These are phyloP conservation scores for Parascotia fuliginaria DNA, from an alignment of 2,888 invertebrate species.

Conservation along the genomic window DNA sequence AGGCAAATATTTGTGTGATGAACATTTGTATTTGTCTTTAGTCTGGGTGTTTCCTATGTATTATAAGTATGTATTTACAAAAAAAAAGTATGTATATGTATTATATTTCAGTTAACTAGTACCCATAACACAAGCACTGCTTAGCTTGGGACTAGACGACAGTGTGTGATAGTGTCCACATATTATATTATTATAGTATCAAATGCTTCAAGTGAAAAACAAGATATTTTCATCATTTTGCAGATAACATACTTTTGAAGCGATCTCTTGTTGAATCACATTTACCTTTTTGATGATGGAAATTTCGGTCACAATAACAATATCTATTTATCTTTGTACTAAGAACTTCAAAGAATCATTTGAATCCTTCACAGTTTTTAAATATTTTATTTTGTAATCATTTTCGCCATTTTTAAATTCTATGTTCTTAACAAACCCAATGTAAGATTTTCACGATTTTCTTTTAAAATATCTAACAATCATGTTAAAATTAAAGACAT, in stretches of 20 bases:
- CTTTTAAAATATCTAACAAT: constrained; percentile 6
- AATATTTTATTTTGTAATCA: constrained; percentile 7
- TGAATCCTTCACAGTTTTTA: constrained; percentile 13
- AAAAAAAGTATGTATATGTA: too few species aligned
- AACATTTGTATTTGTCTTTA: too few species aligned
- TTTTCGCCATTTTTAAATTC: constrained; percentile 8
- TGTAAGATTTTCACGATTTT: constrained; percentile 11
- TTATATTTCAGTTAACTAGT: too few species aligned
- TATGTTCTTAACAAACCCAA: constrained; percentile 9
- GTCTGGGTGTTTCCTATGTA: too few species aligned
- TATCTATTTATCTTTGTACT: constrained; percentile 11
- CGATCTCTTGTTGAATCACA: constrained; percentile 3
- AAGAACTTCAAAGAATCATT: constrained; percentile 5
- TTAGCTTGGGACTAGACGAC: too few species aligned
- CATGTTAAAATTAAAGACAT: constrained; percentile 1
- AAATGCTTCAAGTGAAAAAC: too few species aligned
- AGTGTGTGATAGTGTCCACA: too few species aligned
- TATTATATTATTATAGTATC: too few species aligned
- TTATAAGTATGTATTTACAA: too few species aligned
- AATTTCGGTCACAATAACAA: constrained; percentile 10
- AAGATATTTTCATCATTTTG: too few species aligned
- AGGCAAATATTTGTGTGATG: too few species aligned
- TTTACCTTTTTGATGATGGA: constrained; percentile 12
- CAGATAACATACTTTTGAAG: constrained; percentile 15
- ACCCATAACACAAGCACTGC: too few species aligned